phyloP scores from a whole-genome alignment of 2,113 vertebrate species.

The Coryphaenoides rupestris region DNA sequence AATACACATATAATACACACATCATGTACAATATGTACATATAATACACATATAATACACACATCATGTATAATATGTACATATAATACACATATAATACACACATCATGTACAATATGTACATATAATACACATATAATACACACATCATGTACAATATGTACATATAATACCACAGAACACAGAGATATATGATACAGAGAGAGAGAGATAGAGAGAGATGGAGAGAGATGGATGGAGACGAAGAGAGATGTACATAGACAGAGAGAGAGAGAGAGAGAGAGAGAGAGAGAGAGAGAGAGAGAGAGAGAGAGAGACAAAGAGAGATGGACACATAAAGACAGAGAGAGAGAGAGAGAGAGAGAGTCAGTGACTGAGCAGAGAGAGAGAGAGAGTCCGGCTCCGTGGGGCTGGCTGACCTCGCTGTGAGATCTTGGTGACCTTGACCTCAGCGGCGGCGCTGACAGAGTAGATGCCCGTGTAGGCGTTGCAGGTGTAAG shows the following conservation, averaged over 20 bases:
- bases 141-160: not conserved
- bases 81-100: not conserved
- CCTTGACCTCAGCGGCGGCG: slow-evolving; percentile 83
- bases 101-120: not conserved
- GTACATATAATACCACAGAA: not conserved
- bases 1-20: not conserved
- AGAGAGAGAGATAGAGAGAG: too few species aligned
- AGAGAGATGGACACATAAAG: too few species aligned
- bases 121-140: not conserved
- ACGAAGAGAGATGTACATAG: too few species aligned
- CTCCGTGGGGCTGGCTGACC: slow-evolving; percentile 47
- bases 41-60: not conserved
- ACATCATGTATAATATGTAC: not conserved
- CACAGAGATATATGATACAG: too few species aligned
- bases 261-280: too few species aligned
- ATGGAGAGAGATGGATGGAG: too few species aligned
- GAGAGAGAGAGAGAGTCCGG: too few species aligned
- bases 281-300: too few species aligned
- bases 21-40: not conserved
- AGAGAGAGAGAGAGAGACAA: too few species aligned
- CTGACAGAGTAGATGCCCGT: slow-evolving; percentile 85
- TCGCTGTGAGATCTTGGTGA: slow-evolving; percentile 63
- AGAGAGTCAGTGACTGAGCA: too few species aligned
- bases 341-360: too few species aligned
- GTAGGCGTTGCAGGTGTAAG: slow-evolving; percentile 92